These are phyloP conservation scores for Acrossocheilus wenchowensis DNA, from an alignment of 2,797 vertebrate species.

Conservation along the genomic window DNA sequence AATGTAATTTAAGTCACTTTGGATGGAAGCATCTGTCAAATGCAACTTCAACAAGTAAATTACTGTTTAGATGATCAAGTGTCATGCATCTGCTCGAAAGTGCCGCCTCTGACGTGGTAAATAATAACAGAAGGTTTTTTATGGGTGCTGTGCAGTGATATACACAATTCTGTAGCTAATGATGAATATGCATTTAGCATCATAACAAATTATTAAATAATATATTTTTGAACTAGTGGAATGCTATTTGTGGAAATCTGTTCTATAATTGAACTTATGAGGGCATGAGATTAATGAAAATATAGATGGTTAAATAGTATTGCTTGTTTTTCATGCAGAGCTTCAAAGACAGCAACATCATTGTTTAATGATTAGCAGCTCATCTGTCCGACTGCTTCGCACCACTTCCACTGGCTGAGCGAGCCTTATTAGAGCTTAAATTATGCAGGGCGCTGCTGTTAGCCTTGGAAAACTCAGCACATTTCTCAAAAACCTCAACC, in stretches of 20 bases:
- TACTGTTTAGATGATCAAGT: neutral
- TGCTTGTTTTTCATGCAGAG: slow-evolving; percentile 35
- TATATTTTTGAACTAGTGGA: neutral
- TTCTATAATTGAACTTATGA: neutral
- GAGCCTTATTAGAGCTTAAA: slow-evolving; percentile 63
- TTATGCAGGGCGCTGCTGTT: slow-evolving; percentile 61
- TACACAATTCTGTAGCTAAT: neutral
- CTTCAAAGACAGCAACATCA: slow-evolving; percentile 42
- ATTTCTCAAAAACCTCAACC: slow-evolving; percentile 29
- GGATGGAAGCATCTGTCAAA: neutral
- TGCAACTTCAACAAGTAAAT: neutral
- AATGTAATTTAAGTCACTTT: neutral
- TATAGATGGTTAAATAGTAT: slow-evolving; percentile 21
- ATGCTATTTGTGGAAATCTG: neutral
- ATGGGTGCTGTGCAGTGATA: neutral
- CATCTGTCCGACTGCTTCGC: slow-evolving; percentile 43
- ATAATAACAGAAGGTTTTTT: neutral
- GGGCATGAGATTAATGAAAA: neutral
- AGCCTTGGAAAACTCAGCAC: slow-evolving; percentile 21
- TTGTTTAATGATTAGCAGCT: slow-evolving; percentile 20
- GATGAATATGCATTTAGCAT: neutral
- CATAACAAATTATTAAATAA: neutral
- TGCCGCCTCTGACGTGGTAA: neutral
- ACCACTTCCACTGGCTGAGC: slow-evolving; percentile 51
- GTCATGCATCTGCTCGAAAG: neutral